A percentile compares a stretch with the other conserved stretches of the same genome.
phyloP scores from a whole-genome alignment of 2,797 vertebrate genomes.

The Chrysocyon brachyurus region DNA sequence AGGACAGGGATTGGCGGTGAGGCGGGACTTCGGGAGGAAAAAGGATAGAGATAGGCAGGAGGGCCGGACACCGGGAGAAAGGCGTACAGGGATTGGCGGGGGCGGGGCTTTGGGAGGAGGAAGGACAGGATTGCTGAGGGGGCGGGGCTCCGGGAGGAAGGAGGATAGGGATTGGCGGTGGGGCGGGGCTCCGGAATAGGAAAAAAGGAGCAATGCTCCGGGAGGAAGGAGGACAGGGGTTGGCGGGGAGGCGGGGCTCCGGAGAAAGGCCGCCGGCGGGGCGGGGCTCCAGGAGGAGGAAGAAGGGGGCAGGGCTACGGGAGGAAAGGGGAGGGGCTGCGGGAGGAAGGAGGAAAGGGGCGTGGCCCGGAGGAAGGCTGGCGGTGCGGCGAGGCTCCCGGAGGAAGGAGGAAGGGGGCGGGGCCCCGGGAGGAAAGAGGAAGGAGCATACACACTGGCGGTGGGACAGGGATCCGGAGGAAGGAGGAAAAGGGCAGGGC shows the following conservation, averaged over 20 bases:
- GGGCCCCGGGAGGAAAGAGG: not conserved
- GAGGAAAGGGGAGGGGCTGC: no score
- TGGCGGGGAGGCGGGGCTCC: no score
- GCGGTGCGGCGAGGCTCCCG: not conserved
- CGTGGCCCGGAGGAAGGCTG: not conserved
- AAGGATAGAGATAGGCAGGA: no score
- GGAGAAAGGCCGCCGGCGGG: no score
- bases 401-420: not conserved
- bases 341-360: no score
- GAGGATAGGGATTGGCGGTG: not conserved
- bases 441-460: rapidly evolving
- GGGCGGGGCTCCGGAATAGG: not conserved
- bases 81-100: not conserved
- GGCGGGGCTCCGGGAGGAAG: not conserved
- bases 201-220: no score
- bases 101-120: not conserved
- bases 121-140: not conserved
- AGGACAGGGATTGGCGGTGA: no score
- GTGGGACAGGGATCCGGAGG: no score
- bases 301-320: no score
- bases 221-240: not conserved
- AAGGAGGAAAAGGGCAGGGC: no score
- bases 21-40: not conserved
- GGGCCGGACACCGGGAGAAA: not conserved
- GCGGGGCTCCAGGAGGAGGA: no score